Conservation (phyloP, 2,797 vertebrate species). For the Merluccius polli region DNA sequence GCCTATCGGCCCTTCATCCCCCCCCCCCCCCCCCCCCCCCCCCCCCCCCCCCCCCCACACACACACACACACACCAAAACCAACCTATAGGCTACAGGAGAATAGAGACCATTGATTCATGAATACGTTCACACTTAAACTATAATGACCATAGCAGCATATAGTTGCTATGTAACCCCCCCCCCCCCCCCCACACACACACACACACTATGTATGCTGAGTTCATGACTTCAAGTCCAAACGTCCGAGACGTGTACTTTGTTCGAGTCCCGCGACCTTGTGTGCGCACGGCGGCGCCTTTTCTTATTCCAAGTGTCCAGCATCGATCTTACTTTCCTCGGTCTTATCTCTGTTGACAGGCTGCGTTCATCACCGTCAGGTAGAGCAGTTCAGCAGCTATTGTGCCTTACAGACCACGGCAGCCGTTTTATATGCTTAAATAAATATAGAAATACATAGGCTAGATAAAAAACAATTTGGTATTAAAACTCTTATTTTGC, state of each 20-base stretch:
- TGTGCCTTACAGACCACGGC: not conserved
- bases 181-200: not conserved
- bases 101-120: not conserved
- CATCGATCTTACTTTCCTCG: constrained; percentile 57
- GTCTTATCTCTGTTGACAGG: constrained; percentile 58
- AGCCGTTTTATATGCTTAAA: not conserved
- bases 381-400: not conserved
- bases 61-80: no score
- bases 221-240: not conserved
- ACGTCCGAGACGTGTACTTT: constrained; percentile 14
- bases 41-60: no score
- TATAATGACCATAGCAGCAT: not conserved
- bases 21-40: no score
- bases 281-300: constrained; percentile 42
- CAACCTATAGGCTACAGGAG: not conserved
- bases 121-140: not conserved
- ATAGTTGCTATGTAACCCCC: not conserved
- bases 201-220: not conserved
- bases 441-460: not conserved
- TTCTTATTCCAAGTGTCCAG: constrained; percentile 28
- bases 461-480: not conserved
- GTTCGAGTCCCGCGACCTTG: constrained; percentile 51
- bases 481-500: not conserved
- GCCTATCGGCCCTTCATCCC: no score
- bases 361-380: constrained; percentile 44